A percentile compares a stretch with the other conserved stretches of the same genome.
These are phyloP conservation scores for Engystomops pustulosus DNA, from an alignment of 2,113 vertebrate species.

Conservation along the genomic window DNA sequence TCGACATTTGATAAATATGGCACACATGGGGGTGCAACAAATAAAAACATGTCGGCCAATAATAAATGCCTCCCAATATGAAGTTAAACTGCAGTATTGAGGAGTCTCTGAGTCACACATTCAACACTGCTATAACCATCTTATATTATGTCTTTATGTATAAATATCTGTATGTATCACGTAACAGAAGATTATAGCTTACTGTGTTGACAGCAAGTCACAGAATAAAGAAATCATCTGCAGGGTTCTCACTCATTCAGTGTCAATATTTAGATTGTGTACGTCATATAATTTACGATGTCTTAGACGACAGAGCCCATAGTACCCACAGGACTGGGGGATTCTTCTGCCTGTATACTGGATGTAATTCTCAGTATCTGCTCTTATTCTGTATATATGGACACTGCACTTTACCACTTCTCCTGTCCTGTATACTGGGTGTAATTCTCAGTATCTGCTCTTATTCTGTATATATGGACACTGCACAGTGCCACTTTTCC, in stretches of 20 bases:
- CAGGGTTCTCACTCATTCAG: background rate
- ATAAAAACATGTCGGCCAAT: too few species aligned
- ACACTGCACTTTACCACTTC: background rate
- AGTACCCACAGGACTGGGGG: background rate
- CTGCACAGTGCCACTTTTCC: background rate
- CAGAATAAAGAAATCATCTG: background rate
- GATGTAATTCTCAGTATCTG: too few species aligned
- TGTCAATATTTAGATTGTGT: slow-evolving; percentile 14
- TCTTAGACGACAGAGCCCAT: background rate
- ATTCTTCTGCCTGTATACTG: background rate
- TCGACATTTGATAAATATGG: background rate
- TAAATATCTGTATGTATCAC: too few species aligned
- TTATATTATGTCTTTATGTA: too few species aligned
- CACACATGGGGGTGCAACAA: too few species aligned
- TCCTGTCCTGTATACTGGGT: background rate
- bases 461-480: too few species aligned
- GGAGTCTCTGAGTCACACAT: background rate
- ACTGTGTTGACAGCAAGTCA: slow-evolving; percentile 1
- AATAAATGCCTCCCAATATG: too few species aligned
- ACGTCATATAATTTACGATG: background rate
- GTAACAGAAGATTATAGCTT: background rate
- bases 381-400: too few species aligned
- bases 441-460: too few species aligned
- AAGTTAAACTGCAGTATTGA: background rate
- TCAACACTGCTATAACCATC: background rate